Base-by-base conservation (phyloP, 2,888 invertebrate genomes). In the Magallana nippona region DNA sequence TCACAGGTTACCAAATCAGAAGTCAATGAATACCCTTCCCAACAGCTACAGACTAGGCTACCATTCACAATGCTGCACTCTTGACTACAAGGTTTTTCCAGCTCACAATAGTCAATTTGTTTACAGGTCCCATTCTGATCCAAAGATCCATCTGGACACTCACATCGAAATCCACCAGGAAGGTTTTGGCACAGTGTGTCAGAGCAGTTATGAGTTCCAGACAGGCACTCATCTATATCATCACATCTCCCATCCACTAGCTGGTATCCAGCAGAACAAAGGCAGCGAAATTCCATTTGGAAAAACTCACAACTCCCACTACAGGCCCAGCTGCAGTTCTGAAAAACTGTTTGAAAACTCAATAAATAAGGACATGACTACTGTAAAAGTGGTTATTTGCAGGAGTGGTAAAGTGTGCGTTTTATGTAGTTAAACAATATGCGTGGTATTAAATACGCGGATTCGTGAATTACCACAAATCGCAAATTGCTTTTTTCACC, bases 261-360 rank as follows among this genome's bases (percentile, higher is more conserved):
- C 11, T 27, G n/a, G 15, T 55, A 79, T 8, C 58, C 79, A 19
- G 63, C 55, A 15, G 71, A 22, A 77, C 82, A 82, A 15, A 78
- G 44, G 56, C 82, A 82, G 2, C 32, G n/a, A 27, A 78, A 27
- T 11, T 32, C 27, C 58, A 57, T 82, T 8, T 78, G 22, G 19
- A 32, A 2, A 82, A 78, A 82, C 19, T 57, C 55, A 78, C 82
- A 82, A 13, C 80, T 57, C 27, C 17, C 17, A 10, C 32, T 44
- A 58, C 80, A 80, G 19, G 80, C 80, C 80, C 80, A 80, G 58
- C 55, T 56, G 27, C 80, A 80, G 58, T 80, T 58, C 80, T 80
- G 80, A 57, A 80, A 56, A n/a, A 57, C 80, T 80, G 32, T 19
- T 60, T 60, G n/a, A 60, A 60, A 60, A 60, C 60, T 44, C 44